Evolutionary conservation across 2,797 vertebrate species (phyloP).

Genomic region (Danio aesculapii): DNA sequence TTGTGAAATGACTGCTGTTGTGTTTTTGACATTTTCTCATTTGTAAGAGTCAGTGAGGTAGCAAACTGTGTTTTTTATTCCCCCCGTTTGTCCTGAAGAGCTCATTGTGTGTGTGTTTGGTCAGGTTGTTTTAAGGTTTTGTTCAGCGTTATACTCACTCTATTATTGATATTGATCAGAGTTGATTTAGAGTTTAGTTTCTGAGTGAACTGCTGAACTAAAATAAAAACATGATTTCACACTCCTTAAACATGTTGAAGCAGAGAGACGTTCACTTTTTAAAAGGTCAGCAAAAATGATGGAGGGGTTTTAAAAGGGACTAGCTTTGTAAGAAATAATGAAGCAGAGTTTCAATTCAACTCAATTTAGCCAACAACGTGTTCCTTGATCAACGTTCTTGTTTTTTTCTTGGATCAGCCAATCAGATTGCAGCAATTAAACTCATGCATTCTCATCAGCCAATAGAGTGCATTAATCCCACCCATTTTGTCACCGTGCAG

Average conservation of each 20-base stretch:
- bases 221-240: slow-evolving; percentile 25
- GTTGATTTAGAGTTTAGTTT: slow-evolving; percentile 20
- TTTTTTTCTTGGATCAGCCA: background rate
- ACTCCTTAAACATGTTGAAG: background rate
- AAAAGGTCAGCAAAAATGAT: background rate
- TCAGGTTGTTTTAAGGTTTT: slow-evolving; percentile 2
- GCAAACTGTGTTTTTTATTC: slow-evolving; percentile 12
- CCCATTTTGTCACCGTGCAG: too few species aligned
- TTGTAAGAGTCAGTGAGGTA: slow-evolving; percentile 35
- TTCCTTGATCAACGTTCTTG: background rate
- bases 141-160: background rate
- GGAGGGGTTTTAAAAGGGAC: background rate
- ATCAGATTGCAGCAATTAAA: background rate
- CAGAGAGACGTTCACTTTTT: background rate
- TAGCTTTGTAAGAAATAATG: background rate
- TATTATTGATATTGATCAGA: slow-evolving; percentile 26
- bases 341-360: background rate
- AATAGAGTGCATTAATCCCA: background rate
- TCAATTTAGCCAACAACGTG: background rate
- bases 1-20: slow-evolving; percentile 31
- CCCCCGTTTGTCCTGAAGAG: background rate
- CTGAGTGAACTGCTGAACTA: background rate
- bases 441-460: background rate
- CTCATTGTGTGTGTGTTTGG: slow-evolving; percentile 9
- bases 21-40: slow-evolving; percentile 29